Evolutionary conservation across 2,888 invertebrate genomes (phyloP).

Genomic region (Epinotia brunnichana): DNA sequence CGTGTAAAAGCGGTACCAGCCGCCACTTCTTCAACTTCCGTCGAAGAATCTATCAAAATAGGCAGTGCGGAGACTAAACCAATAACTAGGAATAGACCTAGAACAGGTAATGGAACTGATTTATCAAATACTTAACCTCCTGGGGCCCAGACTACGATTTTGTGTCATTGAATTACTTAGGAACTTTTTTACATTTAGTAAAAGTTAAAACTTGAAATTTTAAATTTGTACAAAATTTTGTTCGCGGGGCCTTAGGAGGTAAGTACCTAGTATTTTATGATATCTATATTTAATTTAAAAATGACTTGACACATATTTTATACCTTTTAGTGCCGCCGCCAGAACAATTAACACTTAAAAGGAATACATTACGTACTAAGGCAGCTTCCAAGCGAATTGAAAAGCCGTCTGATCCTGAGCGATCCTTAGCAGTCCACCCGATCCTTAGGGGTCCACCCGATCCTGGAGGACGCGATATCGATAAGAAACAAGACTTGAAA

Average conservation of each 20-base stretch:
- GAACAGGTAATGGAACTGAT: constrained; percentile 65
- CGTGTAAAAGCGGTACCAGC: constrained; percentile 76
- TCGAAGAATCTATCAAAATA: constrained; percentile 76
- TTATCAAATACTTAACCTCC: not conserved
- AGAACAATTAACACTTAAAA: constrained; percentile 61
- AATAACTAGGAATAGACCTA: constrained; percentile 77
- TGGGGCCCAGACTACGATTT: no score
- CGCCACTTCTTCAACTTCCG: constrained; percentile 56
- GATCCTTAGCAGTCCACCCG: constrained; percentile 57
- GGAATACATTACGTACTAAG: constrained; percentile 59
- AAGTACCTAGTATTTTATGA: not conserved
- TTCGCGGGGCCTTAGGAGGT: no score
- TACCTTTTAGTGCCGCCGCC: constrained; percentile 54
- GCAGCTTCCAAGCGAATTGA: constrained; percentile 59
- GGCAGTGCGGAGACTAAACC: constrained; percentile 82
- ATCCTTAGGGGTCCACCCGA: constrained; percentile 56
- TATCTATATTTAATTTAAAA: not conserved
- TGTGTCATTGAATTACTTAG: no score
- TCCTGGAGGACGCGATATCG: constrained; percentile 57
- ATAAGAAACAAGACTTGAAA: constrained; percentile 61
- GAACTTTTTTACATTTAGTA: no score
- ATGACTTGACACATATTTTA: constrained; percentile 8
- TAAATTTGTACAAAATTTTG: no score
- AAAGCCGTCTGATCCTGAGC: constrained; percentile 62
- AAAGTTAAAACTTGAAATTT: no score